A percentile compares a stretch with the other conserved stretches of the same genome.
phyloP scores from a whole-genome alignment of 1,140 invertebrate species.

The Lepidurus arcticus region DNA sequence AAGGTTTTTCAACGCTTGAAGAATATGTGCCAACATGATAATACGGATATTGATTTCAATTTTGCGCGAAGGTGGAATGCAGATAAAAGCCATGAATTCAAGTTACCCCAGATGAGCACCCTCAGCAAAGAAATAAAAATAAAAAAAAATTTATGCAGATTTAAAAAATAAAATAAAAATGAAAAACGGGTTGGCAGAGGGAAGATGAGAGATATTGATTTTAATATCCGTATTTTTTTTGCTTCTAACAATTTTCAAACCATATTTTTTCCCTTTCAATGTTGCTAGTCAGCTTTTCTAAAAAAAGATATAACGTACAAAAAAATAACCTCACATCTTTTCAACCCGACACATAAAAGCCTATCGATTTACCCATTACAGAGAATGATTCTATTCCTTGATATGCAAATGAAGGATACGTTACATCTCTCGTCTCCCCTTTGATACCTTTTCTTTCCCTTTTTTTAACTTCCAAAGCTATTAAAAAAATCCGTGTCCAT shows the following conservation, averaged over 20 bases:
- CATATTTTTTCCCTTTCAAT: neutral
- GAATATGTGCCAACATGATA: neutral
- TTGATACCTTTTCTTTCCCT: neutral
- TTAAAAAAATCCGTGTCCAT: too few relatives aligned
- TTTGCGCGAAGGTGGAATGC: constrained; percentile 13
- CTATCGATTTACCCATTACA: constrained; percentile 16
- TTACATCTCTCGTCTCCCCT: neutral
- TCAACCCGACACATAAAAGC: neutral
- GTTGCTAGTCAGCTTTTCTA: neutral
- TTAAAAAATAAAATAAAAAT: neutral
- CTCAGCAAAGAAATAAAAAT: neutral
- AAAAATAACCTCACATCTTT: neutral
- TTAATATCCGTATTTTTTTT: constrained; percentile 7
- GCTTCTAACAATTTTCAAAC: neutral
- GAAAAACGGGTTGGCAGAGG: neutral
- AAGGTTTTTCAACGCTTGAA: neutral
- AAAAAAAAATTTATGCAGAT: neutral
- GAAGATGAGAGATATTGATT: constrained; percentile 5
- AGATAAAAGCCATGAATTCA: constrained; percentile 3
- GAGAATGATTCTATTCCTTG: neutral
- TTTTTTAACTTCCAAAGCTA: neutral
- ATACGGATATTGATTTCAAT: constrained; percentile 20
- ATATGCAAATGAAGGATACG: constrained; percentile 8
- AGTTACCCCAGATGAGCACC: constrained; percentile 9
- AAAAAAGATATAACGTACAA: neutral